These are phyloP conservation scores for Psittacula echo DNA, from an alignment of 2,797 vertebrate genomes.

Conservation along the genomic window DNA sequence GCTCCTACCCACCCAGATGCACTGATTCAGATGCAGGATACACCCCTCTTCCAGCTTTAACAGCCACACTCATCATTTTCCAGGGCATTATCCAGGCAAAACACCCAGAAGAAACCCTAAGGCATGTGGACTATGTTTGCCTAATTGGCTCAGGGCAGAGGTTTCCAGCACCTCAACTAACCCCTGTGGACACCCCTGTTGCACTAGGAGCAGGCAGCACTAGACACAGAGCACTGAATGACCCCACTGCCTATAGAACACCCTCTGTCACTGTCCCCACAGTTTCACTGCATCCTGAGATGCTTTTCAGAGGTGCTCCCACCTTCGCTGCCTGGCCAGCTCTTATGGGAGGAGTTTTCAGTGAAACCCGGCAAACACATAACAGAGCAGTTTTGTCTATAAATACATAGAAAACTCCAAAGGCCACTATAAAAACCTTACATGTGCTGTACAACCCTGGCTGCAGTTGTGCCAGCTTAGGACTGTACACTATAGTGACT, in stretches of 20 bases:
- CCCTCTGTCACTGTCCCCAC: accelerated
- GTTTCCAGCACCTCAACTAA: neutral
- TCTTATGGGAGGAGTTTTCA: neutral
- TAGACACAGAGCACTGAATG: neutral
- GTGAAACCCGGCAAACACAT: neutral
- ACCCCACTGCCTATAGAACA: neutral
- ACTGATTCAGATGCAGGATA: neutral
- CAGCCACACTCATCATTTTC: neutral
- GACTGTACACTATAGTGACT: neutral
- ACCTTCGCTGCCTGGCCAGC: neutral
- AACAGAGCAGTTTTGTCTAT: neutral
- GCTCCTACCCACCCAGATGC: neutral
- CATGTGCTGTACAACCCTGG: neutral
- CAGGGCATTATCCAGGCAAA: neutral
- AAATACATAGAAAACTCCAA: neutral
- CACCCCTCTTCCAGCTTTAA: neutral
- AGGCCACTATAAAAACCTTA: neutral
- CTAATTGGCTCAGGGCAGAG: neutral
- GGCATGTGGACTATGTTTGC: accelerated
- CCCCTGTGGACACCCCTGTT: neutral
- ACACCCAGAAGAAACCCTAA: neutral
- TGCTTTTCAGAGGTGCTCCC: neutral
- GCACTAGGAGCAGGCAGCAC: neutral
- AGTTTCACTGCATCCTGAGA: accelerated
- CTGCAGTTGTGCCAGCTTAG: neutral